Conservation (phyloP, 1,140 invertebrate genomes). For the Zaprionus capensis region DNA sequence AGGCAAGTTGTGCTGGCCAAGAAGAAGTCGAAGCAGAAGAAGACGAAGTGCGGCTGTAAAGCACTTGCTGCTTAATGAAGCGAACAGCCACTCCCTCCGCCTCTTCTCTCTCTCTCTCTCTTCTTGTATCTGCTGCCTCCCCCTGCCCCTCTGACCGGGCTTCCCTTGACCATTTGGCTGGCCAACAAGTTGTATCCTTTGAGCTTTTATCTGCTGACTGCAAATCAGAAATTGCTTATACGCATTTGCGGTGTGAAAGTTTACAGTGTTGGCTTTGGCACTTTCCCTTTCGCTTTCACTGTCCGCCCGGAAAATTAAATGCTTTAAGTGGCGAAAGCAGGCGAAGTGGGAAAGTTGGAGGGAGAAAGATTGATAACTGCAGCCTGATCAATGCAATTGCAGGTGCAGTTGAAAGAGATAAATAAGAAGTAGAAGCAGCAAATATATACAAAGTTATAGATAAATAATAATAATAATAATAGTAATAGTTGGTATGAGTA, state of each 20-base stretch:
- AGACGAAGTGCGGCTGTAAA: constrained; percentile 35
- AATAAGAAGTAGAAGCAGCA: too few species aligned
- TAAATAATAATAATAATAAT: too few species aligned
- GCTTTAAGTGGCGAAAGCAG: constrained; percentile 18
- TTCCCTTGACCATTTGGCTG: constrained; percentile 34
- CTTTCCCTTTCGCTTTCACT: constrained; percentile 35
- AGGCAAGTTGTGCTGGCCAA: too few species aligned
- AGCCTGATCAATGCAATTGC: not conserved
- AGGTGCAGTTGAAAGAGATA: too few species aligned
- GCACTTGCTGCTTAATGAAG: constrained; percentile 71
- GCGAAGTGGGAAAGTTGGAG: not conserved
- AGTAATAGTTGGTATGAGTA: too few species aligned
- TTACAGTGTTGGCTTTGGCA: constrained; percentile 44
- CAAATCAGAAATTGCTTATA: constrained; percentile 47
- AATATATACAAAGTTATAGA: too few species aligned
- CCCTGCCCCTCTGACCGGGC: not conserved
- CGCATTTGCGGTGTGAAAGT: constrained; percentile 48
- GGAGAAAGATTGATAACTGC: not conserved
- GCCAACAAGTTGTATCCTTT: constrained; percentile 54
- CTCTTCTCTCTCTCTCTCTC: not conserved
- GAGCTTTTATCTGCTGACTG: constrained; percentile 41
- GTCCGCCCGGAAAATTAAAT: not conserved
- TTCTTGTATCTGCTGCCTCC: not conserved
- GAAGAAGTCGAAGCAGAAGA: constrained; percentile 16
- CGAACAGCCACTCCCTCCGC: constrained; percentile 27